Evolutionary conservation across 2,888 invertebrate species (phyloP), one percentile per base, ranked within the genome.

Genomic region (Drosophila nr. perissopoda): DNA sequence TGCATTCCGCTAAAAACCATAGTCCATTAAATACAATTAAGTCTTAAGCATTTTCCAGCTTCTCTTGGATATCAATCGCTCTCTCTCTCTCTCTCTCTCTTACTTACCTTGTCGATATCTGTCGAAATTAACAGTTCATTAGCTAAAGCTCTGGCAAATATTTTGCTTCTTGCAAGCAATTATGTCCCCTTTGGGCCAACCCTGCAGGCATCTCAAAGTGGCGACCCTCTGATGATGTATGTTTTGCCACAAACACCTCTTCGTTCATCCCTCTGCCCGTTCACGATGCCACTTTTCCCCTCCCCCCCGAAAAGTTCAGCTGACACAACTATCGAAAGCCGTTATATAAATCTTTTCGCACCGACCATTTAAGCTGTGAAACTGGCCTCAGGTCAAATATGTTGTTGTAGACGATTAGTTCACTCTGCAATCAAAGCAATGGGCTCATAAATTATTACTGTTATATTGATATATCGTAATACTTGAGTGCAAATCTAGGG

Each of bases 61-160:
- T 54, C n/a, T 38, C 13, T 33, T 34, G 33, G 25, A 25, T 4
- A 25, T 45, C 25, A n/a, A 16, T 53, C 38, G n/a, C n/a, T 27
- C 10, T 13, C n/a, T 29, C 3, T 11, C 4, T n/a, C 18, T 45
- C 4, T 16, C 0, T 25, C 48, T 13, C 11, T 31, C 16, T 40
- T 13, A 10, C 36, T 51, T 21, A 53, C 62, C 60, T 51, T 38
- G 36, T 40, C 49, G 29, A 48, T 42, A 29, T 42, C 45, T 77
- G 74, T 60, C 66, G 45, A 84, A 89, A 85, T 89, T 84, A 87
- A 89, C 85, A 84, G 87, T 85, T 85, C 89, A 85, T 85, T 85
- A 85, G 89, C 63, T 65, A 59, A 77, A 65, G 40, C 59, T 73
- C 63, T 69, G 68, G 74, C 71, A 80, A 80, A 85, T 79, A 88